These are phyloP conservation scores for Corticium candelabrum DNA, from an alignment of 37 sponge, comb jelly and placozoan species.

Conservation along the genomic window DNA sequence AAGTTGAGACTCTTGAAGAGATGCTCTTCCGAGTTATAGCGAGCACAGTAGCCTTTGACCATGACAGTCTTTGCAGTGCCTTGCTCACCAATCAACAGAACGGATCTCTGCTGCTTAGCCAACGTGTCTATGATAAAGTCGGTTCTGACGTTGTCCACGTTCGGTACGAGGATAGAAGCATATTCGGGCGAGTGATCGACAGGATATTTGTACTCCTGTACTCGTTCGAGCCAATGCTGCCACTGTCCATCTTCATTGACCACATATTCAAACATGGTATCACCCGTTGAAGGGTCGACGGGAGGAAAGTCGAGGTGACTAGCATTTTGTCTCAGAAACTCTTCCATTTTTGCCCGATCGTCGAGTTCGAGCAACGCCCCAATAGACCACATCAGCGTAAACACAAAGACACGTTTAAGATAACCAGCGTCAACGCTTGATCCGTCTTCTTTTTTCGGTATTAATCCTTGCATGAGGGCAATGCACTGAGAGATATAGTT, in stretches of 20 bases:
- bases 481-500: conserved; percentile 69
- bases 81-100: conserved; percentile 95
- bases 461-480: conserved; percentile 64
- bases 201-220: conserved; percentile 92
- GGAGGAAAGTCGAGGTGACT: conserved; percentile 58
- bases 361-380: conserved; percentile 92
- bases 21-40: conserved; percentile 86
- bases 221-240: conserved; percentile 78
- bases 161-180: conserved; percentile 90
- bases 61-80: conserved; percentile 99
- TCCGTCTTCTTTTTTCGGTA: conserved; percentile 74
- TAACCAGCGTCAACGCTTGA: conserved; percentile 31
- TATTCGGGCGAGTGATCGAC: conserved; percentile 71
- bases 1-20: conserved; percentile 89
- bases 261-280: conserved; percentile 96
- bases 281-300: conserved; percentile 37
- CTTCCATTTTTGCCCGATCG: conserved; percentile 83
- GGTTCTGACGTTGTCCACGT: conserved; percentile 95
- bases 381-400: conserved; percentile 94
- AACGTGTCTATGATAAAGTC: conserved; percentile 92
- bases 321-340: conserved; percentile 67
- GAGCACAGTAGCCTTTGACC: conserved; percentile 87
- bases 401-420: conserved; percentile 85
- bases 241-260: conserved; percentile 49
- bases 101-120: conserved; percentile 82